A percentile compares a stretch with the other conserved stretches of the same genome.
Evolutionary conservation across 1,140 invertebrate species (phyloP).

Genomic region (Leptopilina boulardi): DNA sequence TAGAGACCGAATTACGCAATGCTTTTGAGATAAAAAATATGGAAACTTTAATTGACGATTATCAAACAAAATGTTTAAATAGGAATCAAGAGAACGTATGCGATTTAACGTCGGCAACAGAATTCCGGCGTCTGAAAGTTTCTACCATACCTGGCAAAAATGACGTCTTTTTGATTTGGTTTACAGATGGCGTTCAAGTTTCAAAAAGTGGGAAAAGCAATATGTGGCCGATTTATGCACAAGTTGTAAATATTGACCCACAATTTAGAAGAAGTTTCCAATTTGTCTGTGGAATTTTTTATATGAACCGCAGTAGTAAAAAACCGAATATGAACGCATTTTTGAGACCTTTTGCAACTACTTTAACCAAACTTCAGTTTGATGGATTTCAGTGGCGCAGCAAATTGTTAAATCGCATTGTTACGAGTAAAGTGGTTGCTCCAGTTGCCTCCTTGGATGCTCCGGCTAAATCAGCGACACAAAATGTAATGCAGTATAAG

Average conservation of each 20-base stretch:
- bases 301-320: neutral
- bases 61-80: neutral
- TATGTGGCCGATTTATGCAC: slow-evolving; percentile 2
- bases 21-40: neutral
- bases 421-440: slow-evolving; percentile 25
- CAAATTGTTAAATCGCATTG: neutral
- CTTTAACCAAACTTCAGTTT: slow-evolving; percentile 15
- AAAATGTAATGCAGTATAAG: slow-evolving; percentile 37
- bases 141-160: neutral
- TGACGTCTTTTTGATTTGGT: neutral
- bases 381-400: slow-evolving; percentile 14
- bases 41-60: neutral
- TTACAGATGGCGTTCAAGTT: neutral
- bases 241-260: slow-evolving; percentile 40
- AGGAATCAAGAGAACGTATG: neutral
- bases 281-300: neutral
- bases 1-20: neutral
- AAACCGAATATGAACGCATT: slow-evolving; percentile 34
- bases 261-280: slow-evolving; percentile 37
- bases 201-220: neutral
- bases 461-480: neutral
- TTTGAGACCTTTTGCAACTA: slow-evolving; percentile 34
- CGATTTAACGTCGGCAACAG: neutral
- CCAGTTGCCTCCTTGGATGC: slow-evolving; percentile 30
- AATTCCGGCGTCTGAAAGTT: neutral